Percentiles rank a stretch among this genome's conserved stretches.
Evolutionary conservation across 1,140 invertebrate genomes (phyloP).

Genomic region (Monochamus saltuarius): DNA sequence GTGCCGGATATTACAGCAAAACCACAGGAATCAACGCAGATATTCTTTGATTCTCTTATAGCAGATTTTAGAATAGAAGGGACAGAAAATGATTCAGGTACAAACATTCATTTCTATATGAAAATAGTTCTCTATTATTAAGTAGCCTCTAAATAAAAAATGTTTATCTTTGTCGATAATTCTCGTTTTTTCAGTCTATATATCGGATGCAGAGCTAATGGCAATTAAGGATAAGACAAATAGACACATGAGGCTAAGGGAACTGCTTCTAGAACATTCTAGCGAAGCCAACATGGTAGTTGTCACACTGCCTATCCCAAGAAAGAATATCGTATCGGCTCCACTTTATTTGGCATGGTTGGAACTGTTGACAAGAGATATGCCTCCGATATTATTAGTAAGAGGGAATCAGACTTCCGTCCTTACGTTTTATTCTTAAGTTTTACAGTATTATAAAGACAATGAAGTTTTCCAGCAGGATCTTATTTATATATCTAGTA

Average conservation of each 20-base stretch:
- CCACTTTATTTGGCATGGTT: conserved; percentile 94
- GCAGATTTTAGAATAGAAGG: conserved; percentile 60
- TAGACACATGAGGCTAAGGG: conserved; percentile 83
- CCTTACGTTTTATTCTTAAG: conserved; percentile 94
- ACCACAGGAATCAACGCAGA: conserved; percentile 67
- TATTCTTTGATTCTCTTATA: conserved; percentile 82
- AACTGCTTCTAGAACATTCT: conserved; percentile 84
- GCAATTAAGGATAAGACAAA: conserved; percentile 89
- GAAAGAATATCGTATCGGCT: conserved; percentile 84
- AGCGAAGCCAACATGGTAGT: conserved; percentile 83
- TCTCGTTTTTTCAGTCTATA: conserved; percentile 56
- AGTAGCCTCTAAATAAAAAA: too few species aligned
- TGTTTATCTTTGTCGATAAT: too few species aligned
- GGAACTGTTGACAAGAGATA: conserved; percentile 82
- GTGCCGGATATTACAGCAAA: conserved; percentile 82
- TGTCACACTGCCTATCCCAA: conserved; percentile 92
- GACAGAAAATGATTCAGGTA: conserved; percentile 9
- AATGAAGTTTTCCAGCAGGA: neutral
- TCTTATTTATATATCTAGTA: too few species aligned
- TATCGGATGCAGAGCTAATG: conserved; percentile 81
- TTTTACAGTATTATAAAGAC: neutral
- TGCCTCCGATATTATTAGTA: conserved; percentile 90
- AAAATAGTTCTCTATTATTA: neutral
- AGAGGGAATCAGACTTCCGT: conserved; percentile 95
- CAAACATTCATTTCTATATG: neutral